Conservation (phyloP, 2,113 vertebrate species). For the Sylvilagus bachmani region DNA sequence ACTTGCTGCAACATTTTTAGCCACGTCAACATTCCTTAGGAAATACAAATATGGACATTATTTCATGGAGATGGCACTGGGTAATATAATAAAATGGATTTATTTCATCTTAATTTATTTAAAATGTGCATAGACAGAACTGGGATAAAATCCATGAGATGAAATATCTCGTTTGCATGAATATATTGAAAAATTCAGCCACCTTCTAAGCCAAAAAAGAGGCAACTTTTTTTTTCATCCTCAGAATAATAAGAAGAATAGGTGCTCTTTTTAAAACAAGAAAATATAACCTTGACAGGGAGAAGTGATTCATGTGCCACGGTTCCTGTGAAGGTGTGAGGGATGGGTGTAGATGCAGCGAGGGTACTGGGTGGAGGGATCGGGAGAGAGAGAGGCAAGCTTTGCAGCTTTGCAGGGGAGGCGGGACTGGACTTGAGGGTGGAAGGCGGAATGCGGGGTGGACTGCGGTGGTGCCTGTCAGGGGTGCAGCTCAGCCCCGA, state of each 20-base stretch:
- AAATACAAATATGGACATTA: conserved; percentile 88
- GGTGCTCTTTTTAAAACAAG: conserved; percentile 79
- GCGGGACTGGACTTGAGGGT: not conserved
- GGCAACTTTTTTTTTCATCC: conserved; percentile 70
- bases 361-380: not conserved
- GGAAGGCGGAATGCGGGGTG: not conserved
- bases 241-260: conserved; percentile 76
- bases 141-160: conserved; percentile 87
- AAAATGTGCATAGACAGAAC: conserved; percentile 88
- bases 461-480: not conserved
- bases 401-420: not conserved
- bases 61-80: conserved; percentile 89
- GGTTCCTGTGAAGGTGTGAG: conserved; percentile 36
- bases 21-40: conserved; percentile 88
- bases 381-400: not conserved
- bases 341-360: not conserved
- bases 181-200: conserved; percentile 83
- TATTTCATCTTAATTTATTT: conserved; percentile 91
- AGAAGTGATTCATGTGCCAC: conserved; percentile 71
- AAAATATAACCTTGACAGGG: conserved; percentile 75
- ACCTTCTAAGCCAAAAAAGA: conserved; percentile 76
- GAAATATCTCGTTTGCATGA: conserved; percentile 87
- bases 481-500: not conserved
- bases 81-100: conserved; percentile 90
- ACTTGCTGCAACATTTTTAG: conserved; percentile 88